Base-by-base conservation (phyloP, 2,888 invertebrate genomes). In the Ennomos erosarius region DNA sequence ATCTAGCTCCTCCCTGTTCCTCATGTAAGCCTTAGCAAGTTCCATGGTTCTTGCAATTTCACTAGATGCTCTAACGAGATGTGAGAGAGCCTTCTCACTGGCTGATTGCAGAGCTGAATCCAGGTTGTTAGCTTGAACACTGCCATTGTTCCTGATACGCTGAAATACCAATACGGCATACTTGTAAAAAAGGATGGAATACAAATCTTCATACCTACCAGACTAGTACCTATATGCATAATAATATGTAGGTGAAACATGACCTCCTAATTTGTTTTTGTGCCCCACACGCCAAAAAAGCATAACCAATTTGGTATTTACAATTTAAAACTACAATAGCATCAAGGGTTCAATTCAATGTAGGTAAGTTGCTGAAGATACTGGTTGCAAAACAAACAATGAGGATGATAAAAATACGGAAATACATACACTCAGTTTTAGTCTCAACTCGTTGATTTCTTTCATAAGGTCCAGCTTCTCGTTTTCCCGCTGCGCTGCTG, bases 381-480 rank as follows among this genome's bases (percentile, higher is more conserved):
- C 26, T 6, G 16, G 26, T 26, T 26, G 6, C 26, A 26, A 26
- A 26, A 26, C 6, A 26, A 26, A 4, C 26, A 6, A 26, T 26
- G n/a, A n/a, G n/a, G n/a, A n/a, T n/a, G 26, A 5, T 6, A 26
- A 26, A 26, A 26, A 26, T 26, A 26, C 26, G 3, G 1, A 16
- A 16, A 16, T 43, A 59, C 90, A 84, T 76, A 93, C 93, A 64
- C 84, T 87, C 8, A 88, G 68, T 76, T 88, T 86, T n/a, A 90
- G 69, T 44, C 87, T 78, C 39, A 92, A 68, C 43, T 90, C 89
- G 64, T 88, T 90, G 16, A 79, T 81, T 75, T 92, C 91, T 53
- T 86, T 90, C 79, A 89, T 85, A 10, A 92, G 71, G 10, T 82
- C 82, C 1, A 90, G 65, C 66, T 89, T 91, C 44, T 92, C 90